Evolutionary conservation across 2,797 vertebrate species (phyloP), one percentile per base, ranked within the genome.

Genomic region (Botia kubotai): DNA sequence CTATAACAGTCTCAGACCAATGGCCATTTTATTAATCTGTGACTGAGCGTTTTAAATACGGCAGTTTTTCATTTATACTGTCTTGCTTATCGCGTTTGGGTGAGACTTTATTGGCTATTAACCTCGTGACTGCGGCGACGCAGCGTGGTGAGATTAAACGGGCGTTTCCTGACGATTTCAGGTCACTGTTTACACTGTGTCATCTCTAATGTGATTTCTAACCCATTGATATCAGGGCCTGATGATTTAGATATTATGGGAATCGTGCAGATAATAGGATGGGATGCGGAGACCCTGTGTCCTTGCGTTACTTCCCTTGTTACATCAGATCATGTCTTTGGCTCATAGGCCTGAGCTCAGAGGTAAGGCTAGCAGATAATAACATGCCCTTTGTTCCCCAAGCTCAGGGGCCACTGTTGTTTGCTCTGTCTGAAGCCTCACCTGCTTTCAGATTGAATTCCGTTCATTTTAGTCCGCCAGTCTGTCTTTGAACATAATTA

Each of bases 21-120:
- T 66, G 50, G 26, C 39, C 43, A 58, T 55, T 78, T 81, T 81
- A 67, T 60, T 77, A 50, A 82, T 80, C 65, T 77, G 19, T 19
- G 5, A 77, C 33, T 39, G 43, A 80, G 39, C 13, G 39, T 72
- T 74, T 72, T 48, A 75, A 82, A 81, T 66, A 82, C 65, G 29
- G 33, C 2, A 57, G 19, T 79, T 82, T 84, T 69, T 69, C 72
- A 60, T 50, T 75, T 86, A 82, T 79, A 81, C 52, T 50, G 11
- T 79, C 74, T 67, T 50, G 69, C 53, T 66, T 58, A 79, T 78
- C 58, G 68, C 5, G 21, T 48, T 46, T 16, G 21, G 52, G 55
- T 60, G 68, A 36, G 62, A 65, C 67, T 81, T 66, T 83, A 79
- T 69, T 84, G 75, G 57, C 79, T 75, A 66, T 85, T 85, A 86